Evolutionary conservation across 1,140 invertebrate genomes (phyloP), one percentile per base, ranked within the genome.

Genomic region (Episyrphus balteatus): DNA sequence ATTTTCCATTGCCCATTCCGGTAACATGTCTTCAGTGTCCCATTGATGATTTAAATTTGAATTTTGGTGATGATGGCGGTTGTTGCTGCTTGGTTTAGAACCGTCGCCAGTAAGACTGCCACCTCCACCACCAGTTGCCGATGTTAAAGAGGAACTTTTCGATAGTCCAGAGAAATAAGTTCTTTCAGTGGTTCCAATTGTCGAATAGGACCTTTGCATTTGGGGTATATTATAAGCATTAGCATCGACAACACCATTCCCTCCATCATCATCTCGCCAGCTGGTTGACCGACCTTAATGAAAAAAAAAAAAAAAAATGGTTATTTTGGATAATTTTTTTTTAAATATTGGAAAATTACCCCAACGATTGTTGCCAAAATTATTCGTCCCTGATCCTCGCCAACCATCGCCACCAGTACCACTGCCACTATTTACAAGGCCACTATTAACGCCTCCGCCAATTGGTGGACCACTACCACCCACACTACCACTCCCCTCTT

Each of bases 1-100:
- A 64, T 84, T 82, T 55, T 86, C 83, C 39, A 75, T 84, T 6
- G 82, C 83, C 80, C 83, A 85, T 72, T 85, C 83, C 11, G 83
- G 83, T 51, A 85, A 70, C 64, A 81, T 77, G 48, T 84, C 81
- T 52, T 70, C 75, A 51, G 72, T 74, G 52, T 52, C 59, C 13
- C 40, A 26, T 39, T 45, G 11, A 26, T 15, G 31, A 12, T 26
- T 26, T 3, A 26, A 5, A 8, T 26, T 26, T 5, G 21, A 26
- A 26, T 8, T 26, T 26, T 26, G 21, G 19, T 14, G 49, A 44
- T 33, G 40, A 36, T 43, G 8, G 34, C 46, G 14, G 44, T 13
- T 59, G 61, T 12, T 53, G 32, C 48, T 45, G 48, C 8, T 41
- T 14, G n/a, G 2, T 17, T 41, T 19, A 15, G 42, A 43, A 15